Conservation (phyloP, 1,140 invertebrate genomes). For the Scaptodrosophila lebanonensis region DNA sequence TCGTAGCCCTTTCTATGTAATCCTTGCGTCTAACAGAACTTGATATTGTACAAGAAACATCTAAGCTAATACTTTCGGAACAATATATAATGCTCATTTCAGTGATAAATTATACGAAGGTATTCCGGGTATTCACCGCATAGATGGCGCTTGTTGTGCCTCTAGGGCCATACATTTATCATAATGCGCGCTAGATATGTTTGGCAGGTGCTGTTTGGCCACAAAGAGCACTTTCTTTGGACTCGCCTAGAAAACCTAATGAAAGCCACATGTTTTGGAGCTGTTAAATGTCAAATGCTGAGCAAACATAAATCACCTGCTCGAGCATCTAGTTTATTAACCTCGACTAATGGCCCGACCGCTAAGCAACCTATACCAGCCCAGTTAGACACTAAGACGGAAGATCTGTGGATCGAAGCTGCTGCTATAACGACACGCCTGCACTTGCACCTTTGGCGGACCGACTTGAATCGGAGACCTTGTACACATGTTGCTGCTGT, state of each 20-base stretch:
- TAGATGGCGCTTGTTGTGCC: no score
- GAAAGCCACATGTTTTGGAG: slow-evolving; percentile 50
- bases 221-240: slow-evolving; percentile 21
- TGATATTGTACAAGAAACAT: no score
- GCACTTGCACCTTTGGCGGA: slow-evolving; percentile 60
- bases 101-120: no score
- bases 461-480: slow-evolving; percentile 14
- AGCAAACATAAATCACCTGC: slow-evolving; percentile 62
- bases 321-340: slow-evolving; percentile 55
- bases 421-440: slow-evolving; percentile 30
- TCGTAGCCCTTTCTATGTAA: no score
- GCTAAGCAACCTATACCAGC: slow-evolving; percentile 36
- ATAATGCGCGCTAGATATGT: no score
- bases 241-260: slow-evolving; percentile 19
- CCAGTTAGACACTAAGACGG: no score
- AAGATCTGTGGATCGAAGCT: no score
- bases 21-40: no score
- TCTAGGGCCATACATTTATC: no score
- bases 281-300: slow-evolving; percentile 63
- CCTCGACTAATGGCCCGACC: slow-evolving; percentile 38
- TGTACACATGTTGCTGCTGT: slow-evolving; percentile 31
- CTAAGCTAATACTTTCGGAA: no score
- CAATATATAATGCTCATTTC: no score
- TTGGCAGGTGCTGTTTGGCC: slow-evolving; percentile 8
- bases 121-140: no score